Evolutionary conservation across 2,888 invertebrate species (phyloP).

Genomic region (Agrotis clavis): DNA sequence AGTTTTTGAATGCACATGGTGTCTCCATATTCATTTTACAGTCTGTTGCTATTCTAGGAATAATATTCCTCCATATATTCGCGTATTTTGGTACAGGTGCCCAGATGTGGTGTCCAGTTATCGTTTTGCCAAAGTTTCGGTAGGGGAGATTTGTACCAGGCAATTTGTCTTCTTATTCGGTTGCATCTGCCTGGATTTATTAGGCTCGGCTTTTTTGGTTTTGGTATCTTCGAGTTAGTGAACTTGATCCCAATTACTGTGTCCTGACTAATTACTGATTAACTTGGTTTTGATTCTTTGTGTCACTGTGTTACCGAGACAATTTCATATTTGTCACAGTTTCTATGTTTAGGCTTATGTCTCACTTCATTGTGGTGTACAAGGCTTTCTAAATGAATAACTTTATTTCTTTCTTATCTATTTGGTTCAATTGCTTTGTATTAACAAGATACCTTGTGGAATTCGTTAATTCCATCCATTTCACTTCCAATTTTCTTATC

Average conservation of each 20-base stretch:
- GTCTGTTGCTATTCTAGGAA: constrained; percentile 91
- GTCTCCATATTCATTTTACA: constrained; percentile 88
- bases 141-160: constrained; percentile 70
- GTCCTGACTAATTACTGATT: constrained; percentile 84
- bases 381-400: constrained; percentile 24
- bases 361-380: constrained; percentile 31
- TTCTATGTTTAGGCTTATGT: constrained; percentile 56
- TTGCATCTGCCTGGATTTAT: constrained; percentile 86
- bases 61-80: constrained; percentile 85
- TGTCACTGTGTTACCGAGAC: constrained; percentile 77
- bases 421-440: constrained; percentile 18
- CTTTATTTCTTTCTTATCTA: constrained; percentile 7
- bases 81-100: constrained; percentile 88
- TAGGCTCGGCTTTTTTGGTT: constrained; percentile 74
- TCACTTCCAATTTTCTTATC: constrained; percentile 30
- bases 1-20: constrained; percentile 88
- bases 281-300: constrained; percentile 77
- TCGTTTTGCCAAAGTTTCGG: constrained; percentile 80
- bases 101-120: constrained; percentile 84
- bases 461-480: constrained; percentile 9
- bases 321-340: constrained; percentile 58
- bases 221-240: constrained; percentile 74
- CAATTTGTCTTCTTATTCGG: constrained; percentile 85
- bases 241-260: constrained; percentile 85
- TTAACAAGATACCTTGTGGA: not conserved